Evolutionary conservation across 2,888 invertebrate species (phyloP).

Genomic region (Oscheius sp.): DNA sequence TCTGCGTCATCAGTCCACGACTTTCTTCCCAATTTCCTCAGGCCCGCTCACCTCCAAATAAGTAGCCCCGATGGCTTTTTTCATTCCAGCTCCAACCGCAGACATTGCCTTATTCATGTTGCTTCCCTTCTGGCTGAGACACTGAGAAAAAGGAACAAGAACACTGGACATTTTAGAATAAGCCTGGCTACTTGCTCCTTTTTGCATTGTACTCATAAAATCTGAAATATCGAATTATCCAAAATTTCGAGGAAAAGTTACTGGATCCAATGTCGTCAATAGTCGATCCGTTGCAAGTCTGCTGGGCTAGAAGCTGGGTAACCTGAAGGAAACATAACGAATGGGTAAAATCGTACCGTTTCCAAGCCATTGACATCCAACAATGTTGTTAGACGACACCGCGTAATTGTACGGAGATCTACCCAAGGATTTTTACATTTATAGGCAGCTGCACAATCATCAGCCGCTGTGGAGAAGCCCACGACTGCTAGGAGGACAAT

Average conservation of each 20-base stretch:
- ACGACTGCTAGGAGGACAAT: not conserved
- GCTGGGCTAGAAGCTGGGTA: not conserved
- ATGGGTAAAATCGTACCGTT: not conserved
- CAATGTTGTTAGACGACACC: not conserved
- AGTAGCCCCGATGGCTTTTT: not conserved
- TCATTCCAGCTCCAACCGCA: not conserved
- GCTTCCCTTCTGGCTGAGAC: not conserved
- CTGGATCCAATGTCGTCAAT: not conserved
- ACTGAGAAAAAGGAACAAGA: not conserved
- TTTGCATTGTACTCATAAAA: not conserved
- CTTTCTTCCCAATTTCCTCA: too few relatives aligned
- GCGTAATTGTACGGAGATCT: not conserved
- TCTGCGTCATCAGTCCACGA: too few relatives aligned
- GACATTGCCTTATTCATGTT: not conserved
- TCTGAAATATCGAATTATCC: not conserved
- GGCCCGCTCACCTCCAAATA: not conserved
- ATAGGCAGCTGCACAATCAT: not conserved
- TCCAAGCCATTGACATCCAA: not conserved
- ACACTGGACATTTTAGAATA: not conserved
- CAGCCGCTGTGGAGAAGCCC: not conserved
- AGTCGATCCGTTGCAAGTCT: not conserved
- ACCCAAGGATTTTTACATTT: not conserved
- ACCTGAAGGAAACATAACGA: not conserved
- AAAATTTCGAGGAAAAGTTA: not conserved
- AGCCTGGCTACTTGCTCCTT: not conserved